These are phyloP conservation scores for Panthera uncia DNA, from an alignment of 2,113 vertebrate species.

Conservation along the genomic window DNA sequence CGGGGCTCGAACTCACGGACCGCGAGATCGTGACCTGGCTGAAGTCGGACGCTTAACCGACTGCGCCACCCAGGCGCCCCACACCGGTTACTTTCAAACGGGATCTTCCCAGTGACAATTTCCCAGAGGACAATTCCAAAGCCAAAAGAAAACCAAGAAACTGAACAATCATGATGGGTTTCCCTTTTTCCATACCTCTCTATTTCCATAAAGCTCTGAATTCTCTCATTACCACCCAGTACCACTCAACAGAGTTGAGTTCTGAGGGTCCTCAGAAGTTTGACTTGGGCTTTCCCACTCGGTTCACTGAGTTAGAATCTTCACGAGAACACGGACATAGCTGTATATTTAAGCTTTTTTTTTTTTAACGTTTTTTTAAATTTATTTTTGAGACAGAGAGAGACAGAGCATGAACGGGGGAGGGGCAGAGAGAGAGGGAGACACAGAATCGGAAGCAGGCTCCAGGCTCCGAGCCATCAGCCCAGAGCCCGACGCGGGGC, in stretches of 20 bases:
- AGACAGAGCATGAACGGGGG: no score
- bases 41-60: no score
- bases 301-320: background rate
- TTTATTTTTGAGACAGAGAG: no score
- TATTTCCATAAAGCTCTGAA: background rate
- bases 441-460: no score
- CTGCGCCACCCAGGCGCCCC: no score
- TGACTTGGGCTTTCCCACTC: background rate
- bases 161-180: background rate
- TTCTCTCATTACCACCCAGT: background rate
- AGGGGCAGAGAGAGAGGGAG: no score
- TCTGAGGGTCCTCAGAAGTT: background rate
- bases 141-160: conserved; percentile 83
- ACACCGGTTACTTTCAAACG: conserved; percentile 87
- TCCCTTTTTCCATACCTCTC: background rate
- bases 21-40: no score
- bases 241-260: background rate
- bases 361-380: no score
- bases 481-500: no score
- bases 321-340: conserved; percentile 71
- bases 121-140: conserved; percentile 95
- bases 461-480: no score
- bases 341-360: conserved; percentile 92
- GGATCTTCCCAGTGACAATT: conserved; percentile 86
- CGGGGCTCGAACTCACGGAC: no score